Percentiles rank a stretch among this genome's conserved stretches.
Conservation (phyloP, 2,113 vertebrate species). For the Nanger granti region DNA sequence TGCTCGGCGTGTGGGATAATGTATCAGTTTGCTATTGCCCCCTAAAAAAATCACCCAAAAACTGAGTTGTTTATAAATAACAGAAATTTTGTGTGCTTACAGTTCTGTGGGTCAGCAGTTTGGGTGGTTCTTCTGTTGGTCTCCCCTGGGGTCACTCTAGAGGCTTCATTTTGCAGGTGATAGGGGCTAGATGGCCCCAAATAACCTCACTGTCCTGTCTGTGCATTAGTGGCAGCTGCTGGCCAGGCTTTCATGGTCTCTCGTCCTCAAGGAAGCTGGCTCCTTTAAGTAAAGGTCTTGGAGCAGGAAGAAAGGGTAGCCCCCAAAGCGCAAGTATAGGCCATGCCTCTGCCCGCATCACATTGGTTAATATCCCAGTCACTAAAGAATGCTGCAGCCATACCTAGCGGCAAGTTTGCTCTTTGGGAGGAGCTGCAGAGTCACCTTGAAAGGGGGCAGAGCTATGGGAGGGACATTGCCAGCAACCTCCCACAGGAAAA, state of each 20-base stretch:
- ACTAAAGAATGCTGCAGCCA: neutral
- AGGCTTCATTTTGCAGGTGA: too few species aligned
- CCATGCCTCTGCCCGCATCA: neutral
- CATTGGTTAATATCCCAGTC: too few species aligned
- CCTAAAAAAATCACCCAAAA: neutral
- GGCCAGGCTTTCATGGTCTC: neutral
- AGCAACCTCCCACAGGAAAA: accelerated
- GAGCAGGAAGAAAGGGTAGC: neutral
- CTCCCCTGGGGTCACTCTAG: neutral
- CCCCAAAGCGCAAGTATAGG: too few species aligned
- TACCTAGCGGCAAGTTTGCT: accelerated
- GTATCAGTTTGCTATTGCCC: neutral
- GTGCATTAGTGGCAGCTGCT: neutral
- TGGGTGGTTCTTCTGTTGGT: neutral
- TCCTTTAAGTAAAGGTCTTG: neutral
- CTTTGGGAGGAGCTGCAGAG: neutral
- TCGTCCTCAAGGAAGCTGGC: neutral
- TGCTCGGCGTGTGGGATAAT: neutral
- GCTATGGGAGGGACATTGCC: too few species aligned
- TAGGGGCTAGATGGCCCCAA: neutral
- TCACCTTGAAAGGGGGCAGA: neutral
- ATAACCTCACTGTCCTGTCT: neutral
- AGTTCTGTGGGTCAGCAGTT: neutral
- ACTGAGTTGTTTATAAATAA: neutral
- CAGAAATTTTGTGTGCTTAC: neutral